Evolutionary conservation across 1,140 invertebrate genomes (phyloP), one percentile per base, ranked within the genome.

Genomic region (Drosophila trapezifrons): DNA sequence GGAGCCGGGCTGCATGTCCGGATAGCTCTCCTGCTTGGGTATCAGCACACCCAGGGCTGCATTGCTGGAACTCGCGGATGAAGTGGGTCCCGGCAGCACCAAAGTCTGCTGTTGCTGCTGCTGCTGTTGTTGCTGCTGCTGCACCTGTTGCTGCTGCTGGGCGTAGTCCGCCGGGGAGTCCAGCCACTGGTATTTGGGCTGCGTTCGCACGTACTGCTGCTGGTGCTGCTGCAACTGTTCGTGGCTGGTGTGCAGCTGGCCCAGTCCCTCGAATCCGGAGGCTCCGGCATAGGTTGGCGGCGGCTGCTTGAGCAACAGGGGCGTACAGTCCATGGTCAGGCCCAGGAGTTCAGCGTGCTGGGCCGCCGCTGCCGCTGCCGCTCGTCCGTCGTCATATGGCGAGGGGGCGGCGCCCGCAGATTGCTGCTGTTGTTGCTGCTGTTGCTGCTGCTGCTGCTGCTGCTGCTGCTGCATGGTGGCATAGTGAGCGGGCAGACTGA

Each of bases 1-100:
- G 1, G 83, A 87, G 37, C 49, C 75, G 49, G 83, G 80, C 43
- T 84, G 80, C 80, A 83, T 84, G 2, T 86, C 83, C n/a, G 84
- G 43, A n/a, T 86, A 86, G 76, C n/a, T 72, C 81, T 97, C 96
- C 76, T 97, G 96, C 90, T 97, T 97, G 49, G 96, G 95, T 58
- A 95, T 93, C n/a, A 96, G 84, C 55, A 94, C 93, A 5, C 84
- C 89, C 22, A 87, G 46, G 0, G 90, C 85, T 0, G 90, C 85
- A 10, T 90, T 90, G 63, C 85, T 90, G 7, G 90, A 87, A 32
- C 93, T 92, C 15, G 93, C 93, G 17, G 93, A 93, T 15, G 93
- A 93, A 7, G 83, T 86, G 25, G 93, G 92, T 65, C 93, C 93
- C 1, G 94, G 93, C 64, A 92, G 93, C 18, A 94, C 94, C 40